These are phyloP conservation scores for Neosilurus hyrtlii DNA, from an alignment of 2,797 vertebrate species.

Conservation along the genomic window DNA sequence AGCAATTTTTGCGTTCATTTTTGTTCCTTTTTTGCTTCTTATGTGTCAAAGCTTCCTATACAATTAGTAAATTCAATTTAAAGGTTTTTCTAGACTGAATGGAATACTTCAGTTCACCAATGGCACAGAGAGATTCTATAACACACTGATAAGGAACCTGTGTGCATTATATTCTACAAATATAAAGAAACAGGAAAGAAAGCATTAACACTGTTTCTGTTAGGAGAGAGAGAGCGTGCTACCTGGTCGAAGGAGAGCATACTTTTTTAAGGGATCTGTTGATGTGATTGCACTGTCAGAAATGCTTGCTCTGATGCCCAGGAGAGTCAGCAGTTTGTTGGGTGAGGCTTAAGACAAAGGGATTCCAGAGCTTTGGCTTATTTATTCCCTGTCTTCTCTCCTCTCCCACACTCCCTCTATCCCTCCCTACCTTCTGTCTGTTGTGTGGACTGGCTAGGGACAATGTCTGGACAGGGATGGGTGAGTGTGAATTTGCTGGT, in stretches of 20 bases:
- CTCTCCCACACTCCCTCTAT: conserved; percentile 18
- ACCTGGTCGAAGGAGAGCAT: conserved; percentile 48
- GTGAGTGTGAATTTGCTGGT: conserved; percentile 51
- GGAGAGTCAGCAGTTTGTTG: conserved; percentile 40
- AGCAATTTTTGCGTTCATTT: not conserved
- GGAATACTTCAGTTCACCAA: not conserved
- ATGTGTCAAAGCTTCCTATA: not conserved
- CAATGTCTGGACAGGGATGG: conserved; percentile 47
- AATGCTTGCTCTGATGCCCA: conserved; percentile 45
- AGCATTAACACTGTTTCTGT: not conserved
- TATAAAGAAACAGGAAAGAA: conserved; percentile 53
- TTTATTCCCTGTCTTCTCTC: conserved; percentile 34
- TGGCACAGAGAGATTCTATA: not conserved
- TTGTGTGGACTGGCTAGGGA: conserved; percentile 31
- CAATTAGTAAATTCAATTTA: not conserved
- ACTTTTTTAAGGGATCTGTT: conserved; percentile 42
- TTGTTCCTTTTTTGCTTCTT: not conserved
- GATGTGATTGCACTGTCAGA: conserved; percentile 54
- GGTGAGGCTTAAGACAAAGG: conserved; percentile 46
- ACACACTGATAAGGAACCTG: not conserved
- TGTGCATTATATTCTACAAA: conserved; percentile 44
- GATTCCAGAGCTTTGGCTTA: conserved; percentile 41
- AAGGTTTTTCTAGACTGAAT: not conserved
- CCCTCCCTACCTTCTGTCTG: conserved; percentile 42
- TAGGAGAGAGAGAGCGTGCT: not conserved